Conservation (phyloP, 2,888 invertebrate species). For the Athrips mouffetella region DNA sequence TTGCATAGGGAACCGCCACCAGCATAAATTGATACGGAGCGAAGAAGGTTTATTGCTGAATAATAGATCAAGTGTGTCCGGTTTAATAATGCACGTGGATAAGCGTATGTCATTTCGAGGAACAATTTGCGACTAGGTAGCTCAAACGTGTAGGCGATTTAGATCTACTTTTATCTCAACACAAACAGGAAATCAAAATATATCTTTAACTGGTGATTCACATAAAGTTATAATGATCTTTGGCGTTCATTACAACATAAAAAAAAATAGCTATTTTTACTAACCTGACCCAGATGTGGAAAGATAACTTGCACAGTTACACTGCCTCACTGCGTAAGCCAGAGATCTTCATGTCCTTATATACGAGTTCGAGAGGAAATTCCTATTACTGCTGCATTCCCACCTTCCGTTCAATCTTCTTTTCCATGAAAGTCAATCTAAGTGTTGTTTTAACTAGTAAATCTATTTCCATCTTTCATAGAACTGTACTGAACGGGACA, state of each 20-base stretch:
- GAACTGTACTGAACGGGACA: conserved; percentile 40
- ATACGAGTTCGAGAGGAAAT: conserved; percentile 46
- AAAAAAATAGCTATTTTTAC: background rate
- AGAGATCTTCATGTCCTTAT: conserved; percentile 35
- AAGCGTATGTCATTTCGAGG: conserved; percentile 39
- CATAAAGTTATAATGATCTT: background rate
- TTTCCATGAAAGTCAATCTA: conserved; percentile 64
- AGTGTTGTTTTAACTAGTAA: conserved; percentile 38
- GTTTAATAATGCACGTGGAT: conserved; percentile 31
- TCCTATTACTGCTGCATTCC: conserved; percentile 28
- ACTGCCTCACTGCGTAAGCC: background rate
- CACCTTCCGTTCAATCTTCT: conserved; percentile 44
- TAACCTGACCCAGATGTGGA: background rate
- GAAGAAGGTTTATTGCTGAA: conserved; percentile 8
- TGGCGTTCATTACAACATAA: too few relatives aligned
- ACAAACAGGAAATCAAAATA: conserved; percentile 7
- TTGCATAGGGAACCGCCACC: conserved; percentile 28
- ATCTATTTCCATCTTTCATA: conserved; percentile 59
- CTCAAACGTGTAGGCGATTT: conserved; percentile 28
- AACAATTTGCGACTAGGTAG: conserved; percentile 35
- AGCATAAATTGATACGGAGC: conserved; percentile 25
- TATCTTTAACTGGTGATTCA: background rate
- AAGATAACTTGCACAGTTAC: background rate
- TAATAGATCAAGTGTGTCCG: conserved; percentile 28
- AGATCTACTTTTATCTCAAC: conserved; percentile 6